Evolutionary conservation across 2,113 vertebrate genomes (phyloP).

Genomic region (Campylomormyrus numenius): DNA sequence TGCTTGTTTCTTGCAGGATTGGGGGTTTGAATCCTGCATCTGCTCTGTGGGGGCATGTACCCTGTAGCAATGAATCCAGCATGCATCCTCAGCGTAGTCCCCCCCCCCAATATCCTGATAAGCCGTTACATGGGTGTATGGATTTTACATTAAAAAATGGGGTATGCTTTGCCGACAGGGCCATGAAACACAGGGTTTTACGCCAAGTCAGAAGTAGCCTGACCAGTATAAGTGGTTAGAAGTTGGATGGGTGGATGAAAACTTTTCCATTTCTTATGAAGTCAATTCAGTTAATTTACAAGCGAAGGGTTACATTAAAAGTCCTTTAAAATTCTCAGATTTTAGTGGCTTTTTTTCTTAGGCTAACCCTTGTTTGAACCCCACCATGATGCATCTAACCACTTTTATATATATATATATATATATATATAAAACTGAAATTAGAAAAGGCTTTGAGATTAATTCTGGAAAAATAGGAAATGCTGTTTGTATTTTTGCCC

Average conservation of each 20-base stretch:
- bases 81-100: background rate
- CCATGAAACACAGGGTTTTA: background rate
- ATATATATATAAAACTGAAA: background rate
- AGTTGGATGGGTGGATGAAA: background rate
- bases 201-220: background rate
- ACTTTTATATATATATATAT: background rate
- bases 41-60: background rate
- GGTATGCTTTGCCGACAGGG: background rate
- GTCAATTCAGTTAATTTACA: background rate
- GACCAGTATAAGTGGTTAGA: background rate
- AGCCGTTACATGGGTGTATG: background rate
- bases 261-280: background rate
- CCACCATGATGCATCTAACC: background rate
- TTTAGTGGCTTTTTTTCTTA: background rate
- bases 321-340: background rate
- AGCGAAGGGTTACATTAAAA: background rate
- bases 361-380: background rate
- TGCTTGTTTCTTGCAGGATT: background rate
- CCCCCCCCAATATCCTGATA: background rate
- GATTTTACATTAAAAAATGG: background rate
- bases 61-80: background rate
- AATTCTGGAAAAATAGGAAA: background rate
- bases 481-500: background rate
- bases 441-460: background rate
- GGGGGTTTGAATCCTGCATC: background rate